Conservation (phyloP, 2,888 invertebrate species). For the Neoaliturus tenellus region DNA sequence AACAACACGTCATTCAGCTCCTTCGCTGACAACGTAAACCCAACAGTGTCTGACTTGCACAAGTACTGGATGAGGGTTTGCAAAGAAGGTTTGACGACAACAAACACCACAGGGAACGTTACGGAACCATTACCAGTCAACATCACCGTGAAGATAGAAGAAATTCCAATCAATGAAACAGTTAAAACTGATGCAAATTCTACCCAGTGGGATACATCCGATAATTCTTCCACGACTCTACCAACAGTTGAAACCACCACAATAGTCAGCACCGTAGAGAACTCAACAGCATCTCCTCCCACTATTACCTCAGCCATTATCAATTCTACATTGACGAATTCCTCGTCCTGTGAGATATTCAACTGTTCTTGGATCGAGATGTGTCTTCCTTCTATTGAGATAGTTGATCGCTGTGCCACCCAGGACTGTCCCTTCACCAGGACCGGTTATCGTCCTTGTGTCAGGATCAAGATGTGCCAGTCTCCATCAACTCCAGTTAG, state of each 20-base stretch:
- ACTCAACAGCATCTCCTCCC: not conserved
- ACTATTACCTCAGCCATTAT: not conserved
- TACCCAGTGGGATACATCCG: not conserved
- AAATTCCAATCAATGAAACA: not conserved
- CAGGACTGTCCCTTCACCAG: conserved; percentile 23
- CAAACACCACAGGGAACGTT: not conserved
- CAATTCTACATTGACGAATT: not conserved
- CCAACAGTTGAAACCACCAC: not conserved
- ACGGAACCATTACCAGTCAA: not conserved
- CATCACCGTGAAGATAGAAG: not conserved
- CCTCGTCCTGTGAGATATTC: conserved; percentile 24
- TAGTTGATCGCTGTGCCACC: conserved; percentile 5
- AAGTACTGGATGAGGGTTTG: conserved; percentile 39
- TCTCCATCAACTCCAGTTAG: conserved; percentile 14
- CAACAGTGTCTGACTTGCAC: conserved; percentile 9
- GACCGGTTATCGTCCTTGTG: conserved; percentile 21
- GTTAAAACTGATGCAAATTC: not conserved
- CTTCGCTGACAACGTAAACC: conserved; percentile 19
- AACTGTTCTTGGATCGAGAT: conserved; percentile 39
- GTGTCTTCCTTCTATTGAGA: conserved; percentile 18
- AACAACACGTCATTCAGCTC: conserved; percentile 10
- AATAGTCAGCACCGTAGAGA: not conserved
- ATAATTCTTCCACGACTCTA: not conserved
- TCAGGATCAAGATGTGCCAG: conserved; percentile 39
- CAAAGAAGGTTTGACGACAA: not conserved